phyloP scores from a whole-genome alignment of 2,113 vertebrate species.

The Megalops atlanticus region DNA sequence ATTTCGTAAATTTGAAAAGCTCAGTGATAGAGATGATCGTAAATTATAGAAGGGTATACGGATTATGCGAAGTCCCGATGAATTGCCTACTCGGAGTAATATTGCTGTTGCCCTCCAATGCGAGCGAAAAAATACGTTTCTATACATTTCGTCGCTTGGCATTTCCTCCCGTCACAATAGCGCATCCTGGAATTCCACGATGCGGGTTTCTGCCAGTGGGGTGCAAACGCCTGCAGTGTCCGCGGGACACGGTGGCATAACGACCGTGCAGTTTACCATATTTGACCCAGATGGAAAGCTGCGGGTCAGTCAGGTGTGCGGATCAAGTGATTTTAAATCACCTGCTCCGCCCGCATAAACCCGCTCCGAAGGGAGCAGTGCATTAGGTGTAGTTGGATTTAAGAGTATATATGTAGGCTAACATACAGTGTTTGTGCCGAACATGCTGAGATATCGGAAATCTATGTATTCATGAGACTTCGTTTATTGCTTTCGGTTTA shows the following conservation, averaged over 20 bases:
- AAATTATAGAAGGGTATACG: too few species aligned
- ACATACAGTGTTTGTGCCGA: too few species aligned
- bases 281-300: slow-evolving; percentile 19
- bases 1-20: neutral
- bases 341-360: neutral
- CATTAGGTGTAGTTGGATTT: neutral
- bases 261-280: neutral
- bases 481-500: too few species aligned
- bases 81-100: neutral
- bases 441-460: too few species aligned
- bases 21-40: neutral
- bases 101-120: neutral
- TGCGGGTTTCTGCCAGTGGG: slow-evolving; percentile 15
- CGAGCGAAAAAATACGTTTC: neutral
- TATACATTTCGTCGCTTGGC: neutral
- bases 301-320: neutral
- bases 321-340: neutral
- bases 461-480: neutral
- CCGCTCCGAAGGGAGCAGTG: neutral
- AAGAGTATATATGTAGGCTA: too few species aligned
- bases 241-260: slow-evolving; percentile 14
- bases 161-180: neutral
- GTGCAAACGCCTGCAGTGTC: slow-evolving; percentile 23
- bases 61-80: neutral
- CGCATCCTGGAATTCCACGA: slow-evolving; percentile 1